A percentile compares a stretch with the other conserved stretches of the same genome.
Evolutionary conservation across 2,888 invertebrate species (phyloP).

Genomic region (Chalcosyrphus nemorum): DNA sequence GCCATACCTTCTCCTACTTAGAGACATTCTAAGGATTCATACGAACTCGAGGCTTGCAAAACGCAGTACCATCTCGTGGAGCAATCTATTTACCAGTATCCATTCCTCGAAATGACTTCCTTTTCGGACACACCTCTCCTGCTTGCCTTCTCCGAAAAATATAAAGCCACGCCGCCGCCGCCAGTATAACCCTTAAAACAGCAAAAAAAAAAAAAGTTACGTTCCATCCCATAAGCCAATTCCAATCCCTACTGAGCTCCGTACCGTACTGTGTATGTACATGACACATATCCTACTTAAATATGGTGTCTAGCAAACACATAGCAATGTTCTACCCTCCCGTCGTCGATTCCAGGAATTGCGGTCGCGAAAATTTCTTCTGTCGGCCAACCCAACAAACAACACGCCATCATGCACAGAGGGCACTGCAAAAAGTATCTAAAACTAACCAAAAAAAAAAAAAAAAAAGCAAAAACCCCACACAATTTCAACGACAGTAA

Average conservation of each 20-base stretch:
- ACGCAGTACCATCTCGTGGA: background rate
- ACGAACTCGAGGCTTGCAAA: background rate
- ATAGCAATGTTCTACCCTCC: conserved; percentile 59
- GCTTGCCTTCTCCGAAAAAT: background rate
- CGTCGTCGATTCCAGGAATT: conserved; percentile 73
- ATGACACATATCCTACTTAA: conserved; percentile 63
- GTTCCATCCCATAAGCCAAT: conserved; percentile 36
- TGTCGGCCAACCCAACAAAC: conserved; percentile 48
- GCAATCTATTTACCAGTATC: conserved; percentile 22
- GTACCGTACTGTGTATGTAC: conserved; percentile 25
- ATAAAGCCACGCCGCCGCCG: background rate
- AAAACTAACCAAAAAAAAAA: conserved; percentile 42
- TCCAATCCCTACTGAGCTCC: background rate
- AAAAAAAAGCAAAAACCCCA: conserved; percentile 18
- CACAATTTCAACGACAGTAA: conserved; percentile 39
- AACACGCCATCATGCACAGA: conserved; percentile 59
- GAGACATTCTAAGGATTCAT: background rate
- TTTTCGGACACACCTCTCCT: conserved; percentile 47
- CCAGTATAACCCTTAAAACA: background rate
- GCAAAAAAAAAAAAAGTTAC: background rate
- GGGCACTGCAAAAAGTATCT: conserved; percentile 66
- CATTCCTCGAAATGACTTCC: conserved; percentile 37
- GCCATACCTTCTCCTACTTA: too few species aligned
- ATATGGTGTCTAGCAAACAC: conserved; percentile 70
- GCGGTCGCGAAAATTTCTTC: conserved; percentile 74